Base-by-base conservation (phyloP, 2,888 invertebrate genomes). In the Lasioglossum oenotherae region DNA sequence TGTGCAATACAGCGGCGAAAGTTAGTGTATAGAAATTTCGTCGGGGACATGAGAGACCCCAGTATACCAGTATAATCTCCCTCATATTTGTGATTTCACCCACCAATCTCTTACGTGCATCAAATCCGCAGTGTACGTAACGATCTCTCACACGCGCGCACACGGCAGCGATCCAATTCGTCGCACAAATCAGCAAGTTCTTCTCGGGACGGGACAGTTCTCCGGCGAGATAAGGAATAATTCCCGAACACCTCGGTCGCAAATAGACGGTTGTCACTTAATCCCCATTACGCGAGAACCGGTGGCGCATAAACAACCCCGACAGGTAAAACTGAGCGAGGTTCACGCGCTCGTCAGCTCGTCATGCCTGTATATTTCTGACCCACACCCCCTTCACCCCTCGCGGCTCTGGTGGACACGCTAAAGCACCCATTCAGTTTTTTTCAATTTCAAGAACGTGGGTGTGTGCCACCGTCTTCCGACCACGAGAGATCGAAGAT, bases 391-490 rank as follows among this genome's bases (percentile, higher is more conserved):
- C 46, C 38, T 64, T 73, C 85, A 78, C 46, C 75, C 78, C 78
- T 74, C 81, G 77, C 81, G 77, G 82, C 81, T 69, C 71, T 67
- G 57, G 53, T 72, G 80, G 69, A 85, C 85, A 82, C 78, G 79
- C 69, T 71, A 86, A 89, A 84, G 87, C 89, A 80, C 87, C 89
- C 86, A 89, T 91, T 90, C 82, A 84, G 76, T 73, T 86, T 84
- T 90, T 89, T 89, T 89, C 91, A 85, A 91, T 91, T 90, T 90
- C 88, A 89, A 69, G 83, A 85, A 88, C 91, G 91, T 91, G 91
- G 89, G 91, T 89, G 91, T 90, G 90, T 81, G 90, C 91, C 85
- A 90, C 90, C 87, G 90, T 90, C 90, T 91, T 90, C 90, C 91
- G 88, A 74, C 77, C 86, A 14, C 69, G 53, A 83, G 73, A 91